Base-by-base conservation (phyloP, 2,113 vertebrate genomes). In the Silurus meridionalis region DNA sequence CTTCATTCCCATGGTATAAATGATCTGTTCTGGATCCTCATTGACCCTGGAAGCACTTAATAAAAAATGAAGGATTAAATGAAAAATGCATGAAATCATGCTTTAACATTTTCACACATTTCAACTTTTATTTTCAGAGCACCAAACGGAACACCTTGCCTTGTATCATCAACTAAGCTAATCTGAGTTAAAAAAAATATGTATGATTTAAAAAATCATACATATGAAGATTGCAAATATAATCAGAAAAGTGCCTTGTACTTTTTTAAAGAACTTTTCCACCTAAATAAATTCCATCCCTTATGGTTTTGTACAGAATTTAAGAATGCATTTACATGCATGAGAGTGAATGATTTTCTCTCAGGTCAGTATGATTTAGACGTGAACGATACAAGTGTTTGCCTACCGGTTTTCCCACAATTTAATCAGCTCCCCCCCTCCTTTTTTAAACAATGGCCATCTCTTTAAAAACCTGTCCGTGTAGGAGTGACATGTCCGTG, bases 401-500 rank as follows among this genome's bases (percentile, higher is more conserved):
- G 67, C 8, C 28, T 46, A 17, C 10, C 2, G 23, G n/a, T 53
- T 53, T 23, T 48, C 55, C 71, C 17, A 21, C 37, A 74, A 74
- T 23, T 50, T 23, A 48, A 4, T 21, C 69, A 19, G 37, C 6
- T 17, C 14, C 69, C 66, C 1, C n/a, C 37, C 28, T 13, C 48
- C 71, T 57, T 83, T 28, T 55, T 55, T 69, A 2, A 28, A 69
- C n/a, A 15, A 63, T 61, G 85, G 71, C 71, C 85, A 83, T 53
- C 52, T 84, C 50, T 86, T 83, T 86, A 86, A 84, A 58, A 86
- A 75, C 78, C 81, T 77, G 83, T 85, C 87, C 55, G 87, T 82
- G 87, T 90, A 91, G 90, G 91, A 85, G 90, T 93, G 92, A 93
- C 92, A 93, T 88, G 87, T 37, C 5, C 64, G 64, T 57, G 23